Base-by-base conservation (phyloP, 2,797 vertebrate genomes). In the Staurois parvus region DNA sequence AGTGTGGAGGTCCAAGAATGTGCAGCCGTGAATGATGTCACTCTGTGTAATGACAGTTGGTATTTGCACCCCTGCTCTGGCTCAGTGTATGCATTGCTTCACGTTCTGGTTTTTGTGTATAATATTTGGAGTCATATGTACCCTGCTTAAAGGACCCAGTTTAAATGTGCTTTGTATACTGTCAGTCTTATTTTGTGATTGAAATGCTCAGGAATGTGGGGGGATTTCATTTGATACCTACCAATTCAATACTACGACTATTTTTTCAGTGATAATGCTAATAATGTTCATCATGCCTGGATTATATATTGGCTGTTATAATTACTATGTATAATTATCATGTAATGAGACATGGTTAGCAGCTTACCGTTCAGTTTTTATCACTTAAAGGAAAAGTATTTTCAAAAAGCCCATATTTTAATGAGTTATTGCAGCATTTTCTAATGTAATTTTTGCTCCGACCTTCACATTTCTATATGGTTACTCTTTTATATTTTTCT, bases 1-100 rank as follows among this genome's bases (percentile, higher is more conserved):
- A 81, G 79, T 81, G 79, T 81, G 79, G 79, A 81, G 79, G 52
- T 81, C 68, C 79, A 81, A 81, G 79, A 81, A 81, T 81, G 79
- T 72, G 79, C 28, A 81, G 79, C 70, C 70, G 62, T 81, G 79
- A 81, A 81, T 81, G 79, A 81, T 81, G 79, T 81, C 79, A 81
- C 79, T 70, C 68, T 62, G 13, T 59, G 68, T 59, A 81, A 81
- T 81, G 79, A 81, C 79, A 81, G 30, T 72, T 81, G 79, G 79
- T 72, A 81, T 81, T 81, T 21, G 79, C 32, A 72, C 79, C 68
- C 68, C n/a, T 34, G 69, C 45, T 52, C 68, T 29, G 68, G 19
- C 17, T 56, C 52, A 40, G 24, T 72, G 48, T 81, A 48, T 32
- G 48, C 68, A 81, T 72, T 72, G 68, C 45, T 70, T 72, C 79